Percentiles rank a stretch among this genome's conserved stretches.
Evolutionary conservation across 2,113 vertebrate species (phyloP).

Genomic region (Hucho hucho): DNA sequence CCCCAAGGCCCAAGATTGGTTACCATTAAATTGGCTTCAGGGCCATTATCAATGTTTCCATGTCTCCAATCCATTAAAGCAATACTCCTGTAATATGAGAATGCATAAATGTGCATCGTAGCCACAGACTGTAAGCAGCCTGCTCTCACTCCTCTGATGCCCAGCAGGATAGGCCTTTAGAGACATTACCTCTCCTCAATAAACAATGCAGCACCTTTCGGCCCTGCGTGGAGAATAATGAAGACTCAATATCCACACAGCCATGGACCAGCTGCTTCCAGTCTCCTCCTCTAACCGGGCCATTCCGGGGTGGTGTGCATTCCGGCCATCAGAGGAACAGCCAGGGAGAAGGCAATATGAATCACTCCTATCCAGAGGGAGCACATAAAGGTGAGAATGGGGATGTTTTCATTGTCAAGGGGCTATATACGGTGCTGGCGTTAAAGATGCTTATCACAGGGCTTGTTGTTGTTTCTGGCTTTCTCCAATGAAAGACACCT

Average conservation of each 20-base stretch:
- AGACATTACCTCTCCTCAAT: conserved; percentile 45
- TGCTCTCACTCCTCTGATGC: conserved; percentile 32
- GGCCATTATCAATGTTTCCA: conserved; percentile 26
- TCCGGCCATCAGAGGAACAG: conserved; percentile 21
- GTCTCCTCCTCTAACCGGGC: conserved; percentile 39
- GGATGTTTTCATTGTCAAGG: conserved; percentile 2
- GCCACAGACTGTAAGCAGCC: conserved; percentile 18
- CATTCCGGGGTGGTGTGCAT: conserved; percentile 16
- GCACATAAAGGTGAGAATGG: conserved; percentile 25
- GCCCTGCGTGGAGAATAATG: conserved; percentile 58
- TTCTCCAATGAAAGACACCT: conserved; percentile 1
- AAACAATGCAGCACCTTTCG: conserved; percentile 53
- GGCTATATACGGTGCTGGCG: too few relatives aligned
- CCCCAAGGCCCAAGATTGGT: conserved; percentile 35
- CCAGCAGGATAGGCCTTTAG: conserved; percentile 30
- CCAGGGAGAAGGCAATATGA: conserved; percentile 38
- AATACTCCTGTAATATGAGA: conserved; percentile 28
- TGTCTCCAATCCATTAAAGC: conserved; percentile 16
- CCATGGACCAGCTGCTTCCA: conserved; percentile 20
- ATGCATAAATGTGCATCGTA: conserved; percentile 28
- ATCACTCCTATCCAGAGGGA: conserved; percentile 39
- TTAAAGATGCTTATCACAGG: conserved; percentile 21
- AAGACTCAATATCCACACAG: conserved; percentile 60
- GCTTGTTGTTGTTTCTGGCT: conserved; percentile 1
- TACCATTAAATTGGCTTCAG: conserved; percentile 35